Evolutionary conservation across 2,888 invertebrate genomes (phyloP), one percentile per base, ranked within the genome.

Genomic region (Philonicus albiceps): DNA sequence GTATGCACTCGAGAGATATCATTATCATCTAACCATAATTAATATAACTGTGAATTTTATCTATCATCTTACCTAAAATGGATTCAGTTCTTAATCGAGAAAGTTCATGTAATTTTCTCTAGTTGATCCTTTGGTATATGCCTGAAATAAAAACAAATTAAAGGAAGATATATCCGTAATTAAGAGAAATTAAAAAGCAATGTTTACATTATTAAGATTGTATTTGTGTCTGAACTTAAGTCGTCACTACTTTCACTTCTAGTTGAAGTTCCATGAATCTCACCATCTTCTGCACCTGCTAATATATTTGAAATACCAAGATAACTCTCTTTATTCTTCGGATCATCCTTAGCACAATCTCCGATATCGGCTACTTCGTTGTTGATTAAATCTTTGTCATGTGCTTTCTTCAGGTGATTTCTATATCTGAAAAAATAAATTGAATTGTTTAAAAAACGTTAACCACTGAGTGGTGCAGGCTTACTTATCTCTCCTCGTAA

Each of bases 401-500:
- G 87, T 3, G 34, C 19, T 30, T 78, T 83, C 53, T 81, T 86
- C 22, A 87, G 72, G 22, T 87, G 87, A 16, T 76, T 34, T 55
- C 83, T 81, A 37, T 81, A 87, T 74, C 87, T 87, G 22, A n/a
- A 78, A 86, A 13, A 34, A 34, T 6, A 64, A 64, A 19, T 43
- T 3, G 1, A 64, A 64, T 22, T 64, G 7, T 19, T 22, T 37
- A 11, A 37, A 22, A 27, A 1, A 49, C 2, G n/a, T 16, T 49
- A 19, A 27, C 55, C 1, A 53, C n/a, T 2, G 3, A 64, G 19
- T 1, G 22, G 6, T 16, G 64, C n/a, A 37, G 31, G 30, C 75
- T 13, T 87, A 89, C 87, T 88, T 88, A 43, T 89, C 89, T 64
- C 86, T 88, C 73, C 89, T 85, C 5, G 85, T 87, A 78, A 89